phyloP scores from a whole-genome alignment of 2,113 vertebrate genomes.

The Tachysurus vachellii region DNA sequence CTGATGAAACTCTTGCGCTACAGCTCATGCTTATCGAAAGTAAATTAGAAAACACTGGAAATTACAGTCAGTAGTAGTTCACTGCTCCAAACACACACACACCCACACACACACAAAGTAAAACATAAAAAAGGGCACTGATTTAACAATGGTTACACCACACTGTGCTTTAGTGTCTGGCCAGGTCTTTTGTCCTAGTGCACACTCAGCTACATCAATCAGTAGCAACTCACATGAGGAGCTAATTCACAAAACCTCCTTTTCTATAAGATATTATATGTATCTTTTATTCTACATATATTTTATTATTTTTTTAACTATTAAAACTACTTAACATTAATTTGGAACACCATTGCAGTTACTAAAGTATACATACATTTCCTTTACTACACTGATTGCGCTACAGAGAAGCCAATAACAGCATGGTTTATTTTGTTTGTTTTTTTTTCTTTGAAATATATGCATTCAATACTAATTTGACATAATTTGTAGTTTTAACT shows the following conservation, averaged over 20 bases:
- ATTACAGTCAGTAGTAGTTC: no score
- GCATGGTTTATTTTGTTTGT: neutral
- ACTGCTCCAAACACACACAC: neutral
- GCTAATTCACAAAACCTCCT: neutral
- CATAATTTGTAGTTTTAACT: neutral
- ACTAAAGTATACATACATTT: neutral
- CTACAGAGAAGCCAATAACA: neutral
- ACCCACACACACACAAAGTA: constrained; percentile 19
- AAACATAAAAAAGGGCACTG: constrained; percentile 42
- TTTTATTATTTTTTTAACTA: neutral
- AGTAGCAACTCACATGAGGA: neutral
- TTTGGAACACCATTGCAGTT: neutral
- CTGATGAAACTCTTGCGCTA: constrained; percentile 15
- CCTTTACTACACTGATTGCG: neutral
- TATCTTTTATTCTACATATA: neutral
- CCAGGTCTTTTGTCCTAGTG: constrained; percentile 47
- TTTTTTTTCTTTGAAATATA: neutral
- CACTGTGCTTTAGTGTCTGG: constrained; percentile 43
- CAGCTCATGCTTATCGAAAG: constrained; percentile 57
- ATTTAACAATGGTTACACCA: constrained; percentile 49
- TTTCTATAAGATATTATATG: neutral
- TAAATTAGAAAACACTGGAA: constrained; percentile 57
- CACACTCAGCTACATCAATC: constrained; percentile 43
- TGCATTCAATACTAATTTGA: neutral
- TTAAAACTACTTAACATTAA: neutral